phyloP scores from a whole-genome alignment of 2,113 vertebrate genomes.

The Trematocara variabile region DNA sequence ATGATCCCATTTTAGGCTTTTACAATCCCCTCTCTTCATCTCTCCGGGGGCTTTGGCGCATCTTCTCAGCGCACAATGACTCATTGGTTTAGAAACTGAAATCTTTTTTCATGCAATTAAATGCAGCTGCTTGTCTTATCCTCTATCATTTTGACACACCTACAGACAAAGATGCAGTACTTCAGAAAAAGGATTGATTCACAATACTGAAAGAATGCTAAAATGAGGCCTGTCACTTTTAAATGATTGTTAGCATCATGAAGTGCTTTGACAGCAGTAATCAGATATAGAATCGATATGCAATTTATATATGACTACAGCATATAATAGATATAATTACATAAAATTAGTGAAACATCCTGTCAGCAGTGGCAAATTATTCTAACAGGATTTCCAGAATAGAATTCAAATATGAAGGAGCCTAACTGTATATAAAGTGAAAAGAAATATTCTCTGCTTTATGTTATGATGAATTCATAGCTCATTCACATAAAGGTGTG shows the following conservation, averaged over 20 bases:
- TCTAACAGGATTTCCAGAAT: background rate
- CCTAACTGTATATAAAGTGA: background rate
- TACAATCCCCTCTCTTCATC: slow-evolving; percentile 50
- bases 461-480: background rate
- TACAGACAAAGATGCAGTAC: background rate
- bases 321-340: background rate
- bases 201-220: background rate
- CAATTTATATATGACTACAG: background rate
- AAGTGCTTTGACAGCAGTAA: background rate
- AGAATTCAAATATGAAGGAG: background rate
- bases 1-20: slow-evolving; percentile 68
- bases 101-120: slow-evolving; percentile 72
- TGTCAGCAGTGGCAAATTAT: background rate
- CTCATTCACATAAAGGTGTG: background rate
- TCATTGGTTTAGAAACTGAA: slow-evolving; percentile 86
- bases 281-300: background rate
- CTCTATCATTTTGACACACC: slow-evolving; percentile 72
- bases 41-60: slow-evolving; percentile 31
- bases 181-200: background rate
- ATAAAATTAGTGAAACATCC: background rate
- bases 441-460: background rate
- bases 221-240: background rate
- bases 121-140: slow-evolving; percentile 81
- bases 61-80: slow-evolving; percentile 58
- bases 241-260: background rate